phyloP scores from a whole-genome alignment of 2,888 invertebrate species.

The Sericinus montela region DNA sequence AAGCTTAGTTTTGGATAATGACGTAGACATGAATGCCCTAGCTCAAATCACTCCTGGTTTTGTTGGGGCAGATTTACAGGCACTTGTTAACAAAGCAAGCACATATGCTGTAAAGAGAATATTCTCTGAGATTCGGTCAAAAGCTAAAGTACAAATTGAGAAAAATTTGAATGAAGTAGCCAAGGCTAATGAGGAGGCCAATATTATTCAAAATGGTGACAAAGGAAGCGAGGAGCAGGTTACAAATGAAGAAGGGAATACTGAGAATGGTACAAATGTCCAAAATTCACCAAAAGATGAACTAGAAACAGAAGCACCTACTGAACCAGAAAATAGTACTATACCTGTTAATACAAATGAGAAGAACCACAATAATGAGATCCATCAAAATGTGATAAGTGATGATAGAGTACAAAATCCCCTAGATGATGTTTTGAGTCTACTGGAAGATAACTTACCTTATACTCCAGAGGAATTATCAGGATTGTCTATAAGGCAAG shows the following conservation, averaged over 20 bases:
- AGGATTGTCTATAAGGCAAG: slow-evolving; percentile 83
- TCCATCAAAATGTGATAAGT: no score
- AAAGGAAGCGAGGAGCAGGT: slow-evolving; percentile 37
- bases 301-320: slow-evolving; percentile 13
- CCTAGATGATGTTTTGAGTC: slow-evolving; percentile 78
- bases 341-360: slow-evolving; percentile 26
- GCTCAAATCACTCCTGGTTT: slow-evolving; percentile 96
- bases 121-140: slow-evolving; percentile 51
- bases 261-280: slow-evolving; percentile 27
- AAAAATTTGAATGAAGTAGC: slow-evolving; percentile 29
- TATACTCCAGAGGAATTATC: slow-evolving; percentile 81
- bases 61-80: slow-evolving; percentile 96
- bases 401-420: slow-evolving; percentile 34
- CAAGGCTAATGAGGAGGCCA: slow-evolving; percentile 36
- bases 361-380: neutral
- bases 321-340: slow-evolving; percentile 26
- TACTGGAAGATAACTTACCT: slow-evolving; percentile 83
- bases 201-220: slow-evolving; percentile 61
- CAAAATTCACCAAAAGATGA: slow-evolving; percentile 28
- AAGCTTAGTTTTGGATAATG: slow-evolving; percentile 82
- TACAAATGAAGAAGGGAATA: slow-evolving; percentile 26
- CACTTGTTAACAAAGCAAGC: slow-evolving; percentile 92
- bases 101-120: slow-evolving; percentile 88
- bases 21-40: slow-evolving; percentile 85
- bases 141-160: slow-evolving; percentile 22